phyloP scores from a whole-genome alignment of 2,113 vertebrate genomes.

The Pleuronectes platessa region DNA sequence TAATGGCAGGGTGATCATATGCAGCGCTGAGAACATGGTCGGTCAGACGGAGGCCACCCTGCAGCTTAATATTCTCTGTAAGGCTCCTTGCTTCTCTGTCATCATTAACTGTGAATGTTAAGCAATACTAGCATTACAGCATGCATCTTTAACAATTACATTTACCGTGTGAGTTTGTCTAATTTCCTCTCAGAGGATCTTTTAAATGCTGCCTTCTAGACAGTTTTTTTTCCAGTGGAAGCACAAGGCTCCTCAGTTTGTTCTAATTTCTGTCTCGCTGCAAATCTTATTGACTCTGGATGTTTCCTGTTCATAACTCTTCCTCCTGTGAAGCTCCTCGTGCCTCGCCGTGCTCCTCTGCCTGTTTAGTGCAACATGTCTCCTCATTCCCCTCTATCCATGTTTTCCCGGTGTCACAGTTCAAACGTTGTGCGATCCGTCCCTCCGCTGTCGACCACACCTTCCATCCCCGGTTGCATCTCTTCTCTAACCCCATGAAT shows the following conservation, averaged over 20 bases:
- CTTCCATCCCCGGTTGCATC: not conserved
- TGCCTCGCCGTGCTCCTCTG: conserved; percentile 52
- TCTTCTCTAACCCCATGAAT: conserved; percentile 34
- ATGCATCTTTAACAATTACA: conserved; percentile 26
- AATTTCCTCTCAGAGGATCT: conserved; percentile 49
- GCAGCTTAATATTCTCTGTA: conserved; percentile 95
- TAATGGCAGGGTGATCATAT: conserved; percentile 89
- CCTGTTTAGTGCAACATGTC: conserved; percentile 39
- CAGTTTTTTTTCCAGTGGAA: conserved; percentile 43
- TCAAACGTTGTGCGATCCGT: conserved; percentile 21
- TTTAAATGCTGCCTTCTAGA: conserved; percentile 46
- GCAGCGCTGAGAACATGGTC: conserved; percentile 94
- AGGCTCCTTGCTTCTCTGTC: conserved; percentile 69
- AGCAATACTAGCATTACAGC: not conserved
- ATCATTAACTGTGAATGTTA: conserved; percentile 12
- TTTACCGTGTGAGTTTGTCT: conserved; percentile 21
- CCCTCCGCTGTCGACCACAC: conserved; percentile 12
- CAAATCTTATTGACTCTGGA: conserved; percentile 71
- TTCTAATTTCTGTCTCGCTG: conserved; percentile 65
- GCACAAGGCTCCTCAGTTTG: conserved; percentile 53
- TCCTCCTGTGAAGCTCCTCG: conserved; percentile 74
- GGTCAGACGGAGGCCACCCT: conserved; percentile 91
- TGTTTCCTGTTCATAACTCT: conserved; percentile 76
- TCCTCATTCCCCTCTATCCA: conserved; percentile 34
- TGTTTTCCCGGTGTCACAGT: conserved; percentile 45